Evolutionary conservation across 2,888 invertebrate species (phyloP), one percentile per base, ranked within the genome.

Genomic region (Branchinecta sandiegonensis): DNA sequence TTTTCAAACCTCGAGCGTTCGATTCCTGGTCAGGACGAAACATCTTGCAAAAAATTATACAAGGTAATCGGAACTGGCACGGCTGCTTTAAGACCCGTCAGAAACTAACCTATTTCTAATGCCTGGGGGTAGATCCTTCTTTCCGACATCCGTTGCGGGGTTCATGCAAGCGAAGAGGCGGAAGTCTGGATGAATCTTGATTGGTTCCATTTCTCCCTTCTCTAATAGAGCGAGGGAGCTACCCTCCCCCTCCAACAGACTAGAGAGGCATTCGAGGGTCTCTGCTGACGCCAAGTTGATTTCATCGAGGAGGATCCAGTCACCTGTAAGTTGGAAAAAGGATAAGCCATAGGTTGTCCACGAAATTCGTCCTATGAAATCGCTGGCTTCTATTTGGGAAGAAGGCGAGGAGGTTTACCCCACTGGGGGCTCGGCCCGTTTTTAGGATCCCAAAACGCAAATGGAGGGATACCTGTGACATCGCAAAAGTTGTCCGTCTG

Each of bases 131-230:
- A 99, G 81, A 76, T 97, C 93, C 76, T 91, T 91, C 78, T 99
- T 99, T 0, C 99, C 99, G 0, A 97, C 88, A 79, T 99, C 99
- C 0, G 96, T 99, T 0, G 96, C 95, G 7, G 99, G 99, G 79
- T 99, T 99, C 99, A 99, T 99, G 74, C 97, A 99, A 5, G 97
- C 96, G 78, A 99, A 96, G 65, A 99, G 82, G 0, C 92, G 88
- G 76, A 99, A 97, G 74, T 91, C 84, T 0, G 85, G 82, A 79
- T 96, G 91, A 65, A 92, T 81, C 73, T 83, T 82, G 2, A 96
- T 84, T 0, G 90, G 88, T 70, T 86, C 84, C 73, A 86, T 86
- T 76, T 95, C 94, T n/a, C 94, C 94, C 73, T 90, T 85, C 78
- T 96, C 96, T 69, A 94, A 78, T 65, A 96, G 80, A 68, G 90